Evolutionary conservation across 1,140 invertebrate species (phyloP).

Genomic region (Chelonus insularis): DNA sequence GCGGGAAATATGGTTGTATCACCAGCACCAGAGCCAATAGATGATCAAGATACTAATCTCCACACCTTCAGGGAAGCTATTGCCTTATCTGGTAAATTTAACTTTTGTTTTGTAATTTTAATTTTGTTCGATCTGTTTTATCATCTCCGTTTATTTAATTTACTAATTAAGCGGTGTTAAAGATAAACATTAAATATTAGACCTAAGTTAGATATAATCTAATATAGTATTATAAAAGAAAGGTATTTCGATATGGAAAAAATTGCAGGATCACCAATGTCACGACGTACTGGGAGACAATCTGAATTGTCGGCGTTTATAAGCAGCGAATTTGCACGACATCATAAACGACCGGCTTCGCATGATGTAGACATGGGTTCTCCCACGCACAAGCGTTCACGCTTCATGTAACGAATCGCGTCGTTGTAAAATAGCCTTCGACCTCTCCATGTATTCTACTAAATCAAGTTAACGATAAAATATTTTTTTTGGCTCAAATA

Average conservation of each 20-base stretch:
- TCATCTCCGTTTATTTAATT: no score
- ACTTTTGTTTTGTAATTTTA: slow-evolving; percentile 34
- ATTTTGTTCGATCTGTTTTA: not conserved
- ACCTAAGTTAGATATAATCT: not conserved
- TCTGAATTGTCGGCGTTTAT: slow-evolving; percentile 77
- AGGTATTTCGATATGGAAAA: not conserved
- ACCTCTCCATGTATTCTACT: slow-evolving; percentile 32
- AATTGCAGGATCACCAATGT: slow-evolving; percentile 48
- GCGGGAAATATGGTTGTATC: slow-evolving; percentile 55
- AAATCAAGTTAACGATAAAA: not conserved
- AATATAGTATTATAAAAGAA: slow-evolving; percentile 5
- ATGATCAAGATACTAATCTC: slow-evolving; percentile 65
- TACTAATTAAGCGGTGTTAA: no score
- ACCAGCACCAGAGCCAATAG: slow-evolving; percentile 50
- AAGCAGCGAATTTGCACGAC: slow-evolving; percentile 74
- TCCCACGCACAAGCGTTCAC: slow-evolving; percentile 67
- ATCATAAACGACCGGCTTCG: slow-evolving; percentile 72
- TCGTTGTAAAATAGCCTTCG: slow-evolving; percentile 54
- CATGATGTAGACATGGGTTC: slow-evolving; percentile 71
- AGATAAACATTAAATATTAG: no score
- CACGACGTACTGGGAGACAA: slow-evolving; percentile 51
- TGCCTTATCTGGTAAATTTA: slow-evolving; percentile 65
- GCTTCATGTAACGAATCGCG: slow-evolving; percentile 63
- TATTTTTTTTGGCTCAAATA: not conserved
- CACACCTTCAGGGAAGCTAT: slow-evolving; percentile 79